phyloP scores from a whole-genome alignment of 2,888 invertebrate species.

The Aricia artaxerxes region DNA sequence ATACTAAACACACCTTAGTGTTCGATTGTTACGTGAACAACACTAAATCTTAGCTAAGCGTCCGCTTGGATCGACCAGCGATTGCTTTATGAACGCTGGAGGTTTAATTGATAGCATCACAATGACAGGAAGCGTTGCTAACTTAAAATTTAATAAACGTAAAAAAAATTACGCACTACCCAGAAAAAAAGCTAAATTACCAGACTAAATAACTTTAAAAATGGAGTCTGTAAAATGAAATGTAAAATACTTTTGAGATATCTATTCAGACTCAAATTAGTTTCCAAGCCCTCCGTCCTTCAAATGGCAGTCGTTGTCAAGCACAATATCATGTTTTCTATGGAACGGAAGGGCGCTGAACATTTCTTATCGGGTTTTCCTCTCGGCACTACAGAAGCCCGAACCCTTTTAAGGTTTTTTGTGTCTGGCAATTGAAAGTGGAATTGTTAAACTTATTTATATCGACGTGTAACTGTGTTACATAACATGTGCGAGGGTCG shows the following conservation, averaged over 20 bases:
- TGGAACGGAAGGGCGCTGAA: slow-evolving; percentile 14
- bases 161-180: not conserved
- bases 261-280: not conserved
- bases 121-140: not conserved
- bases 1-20: slow-evolving; percentile 22
- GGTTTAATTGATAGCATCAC: not conserved
- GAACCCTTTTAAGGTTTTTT: slow-evolving; percentile 15
- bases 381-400: not conserved
- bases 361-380: slow-evolving; percentile 23
- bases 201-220: no score
- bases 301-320: slow-evolving; percentile 14
- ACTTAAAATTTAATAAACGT: not conserved
- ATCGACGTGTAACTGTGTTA: slow-evolving; percentile 11
- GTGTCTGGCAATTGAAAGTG: slow-evolving; percentile 17
- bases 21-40: slow-evolving; percentile 24
- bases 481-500: not conserved
- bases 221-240: not conserved
- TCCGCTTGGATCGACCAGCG: not conserved
- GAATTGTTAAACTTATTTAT: slow-evolving; percentile 24
- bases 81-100: slow-evolving; percentile 9
- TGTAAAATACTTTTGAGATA: not conserved
- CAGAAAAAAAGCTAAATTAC: not conserved
- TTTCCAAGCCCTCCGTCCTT: not conserved
- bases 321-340: slow-evolving; percentile 14
- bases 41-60: slow-evolving; percentile 9